Base-by-base conservation (phyloP, 2,113 vertebrate species). In the Prochilodus magdalenae region DNA sequence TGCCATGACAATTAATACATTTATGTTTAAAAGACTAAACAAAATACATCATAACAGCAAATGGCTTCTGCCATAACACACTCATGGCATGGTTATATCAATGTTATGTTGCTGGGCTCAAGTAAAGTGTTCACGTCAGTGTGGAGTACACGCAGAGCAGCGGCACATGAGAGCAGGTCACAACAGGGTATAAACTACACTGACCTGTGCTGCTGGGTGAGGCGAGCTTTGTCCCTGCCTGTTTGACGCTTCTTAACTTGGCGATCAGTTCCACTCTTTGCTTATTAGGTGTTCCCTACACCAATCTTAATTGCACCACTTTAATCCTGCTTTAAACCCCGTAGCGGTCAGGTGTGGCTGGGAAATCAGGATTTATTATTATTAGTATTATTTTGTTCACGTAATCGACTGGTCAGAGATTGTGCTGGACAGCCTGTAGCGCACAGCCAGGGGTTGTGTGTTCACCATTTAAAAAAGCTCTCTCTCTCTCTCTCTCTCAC, bases 381-480 rank as follows among this genome's bases (percentile, higher is more conserved):
- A 92, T 94, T 91, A 36, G 73, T 60, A 27, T 30, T 67, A 49
- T 75, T 36, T 92, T 87, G 84, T 91, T 89, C 91, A 91, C 89
- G 92, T 93, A 93, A 90, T 94, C 91, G 94, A 2, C 93, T 93
- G 93, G 94, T 93, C 92, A 93, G 89, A 89, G 85, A 89, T 88
- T 76, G 90, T 93, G 91, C 90, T 78, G 88, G 90, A 90, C 93
- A 86, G 89, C 90, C 89, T 91, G 95, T 94, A 90, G 94, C 82
- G 94, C 97, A 86, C 96, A 96, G 97, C 96, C 91, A 94, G 96
- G 87, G 73, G 3, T 44, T 36, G 95, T 92, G 89, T 90, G 86
- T 92, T 94, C 92, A 88, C 94, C 89, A 94, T 94, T 95, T 94
- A 95, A 93, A 95, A 94, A 95, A 97, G 94, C 10, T 6, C 55